phyloP scores from a whole-genome alignment of 64 coral and sea anemone species.

The Orbicella faveolata region DNA sequence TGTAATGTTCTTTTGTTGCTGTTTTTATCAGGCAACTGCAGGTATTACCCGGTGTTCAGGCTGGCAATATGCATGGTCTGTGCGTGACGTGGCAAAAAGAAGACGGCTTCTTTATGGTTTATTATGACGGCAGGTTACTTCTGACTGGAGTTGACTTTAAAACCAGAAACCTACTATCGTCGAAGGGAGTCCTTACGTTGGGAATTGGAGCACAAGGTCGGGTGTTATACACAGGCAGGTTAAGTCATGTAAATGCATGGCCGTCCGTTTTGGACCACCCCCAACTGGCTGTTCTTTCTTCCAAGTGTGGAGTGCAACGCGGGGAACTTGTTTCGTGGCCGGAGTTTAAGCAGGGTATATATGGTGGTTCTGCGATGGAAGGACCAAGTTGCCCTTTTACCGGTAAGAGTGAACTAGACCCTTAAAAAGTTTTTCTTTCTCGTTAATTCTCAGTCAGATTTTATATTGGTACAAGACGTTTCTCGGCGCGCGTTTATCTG shows the following conservation, averaged over 20 bases:
- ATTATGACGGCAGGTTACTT: neutral
- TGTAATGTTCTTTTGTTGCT: neutral
- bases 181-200: neutral
- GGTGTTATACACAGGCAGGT: neutral
- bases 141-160: neutral
- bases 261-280: neutral
- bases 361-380: neutral
- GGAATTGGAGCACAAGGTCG: neutral
- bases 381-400: slow-evolving; percentile 2
- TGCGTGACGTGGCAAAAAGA: slow-evolving; percentile 38
- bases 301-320: slow-evolving; percentile 30
- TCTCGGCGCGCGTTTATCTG: too few species aligned
- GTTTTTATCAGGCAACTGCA: neutral
- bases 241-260: slow-evolving; percentile 41
- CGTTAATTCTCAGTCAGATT: too few species aligned
- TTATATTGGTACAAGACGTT: too few species aligned
- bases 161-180: neutral
- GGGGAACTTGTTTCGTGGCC: slow-evolving; percentile 40
- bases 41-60: neutral
- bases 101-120: neutral
- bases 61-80: neutral
- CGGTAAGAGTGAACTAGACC: neutral
- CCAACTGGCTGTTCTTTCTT: neutral
- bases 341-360: neutral
- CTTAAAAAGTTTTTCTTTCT: too few species aligned